phyloP scores from a whole-genome alignment of 2,113 vertebrate genomes.

The Ranitomeya variabilis region DNA sequence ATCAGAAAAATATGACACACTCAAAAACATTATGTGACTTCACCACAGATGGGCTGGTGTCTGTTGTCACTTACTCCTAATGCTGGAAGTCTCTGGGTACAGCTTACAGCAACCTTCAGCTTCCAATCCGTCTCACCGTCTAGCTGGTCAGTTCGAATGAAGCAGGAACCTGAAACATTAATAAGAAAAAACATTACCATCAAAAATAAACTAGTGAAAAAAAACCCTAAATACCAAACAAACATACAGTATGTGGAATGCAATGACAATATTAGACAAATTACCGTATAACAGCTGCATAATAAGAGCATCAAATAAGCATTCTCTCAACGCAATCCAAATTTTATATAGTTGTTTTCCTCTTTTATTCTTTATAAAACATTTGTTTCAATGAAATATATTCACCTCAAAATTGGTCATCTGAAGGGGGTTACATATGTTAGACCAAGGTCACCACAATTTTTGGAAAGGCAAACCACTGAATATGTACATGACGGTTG shows the following conservation, averaged over 20 bases:
- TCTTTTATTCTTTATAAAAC: too few relatives aligned
- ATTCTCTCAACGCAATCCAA: too few relatives aligned
- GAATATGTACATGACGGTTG: too few relatives aligned
- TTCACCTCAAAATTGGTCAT: too few relatives aligned
- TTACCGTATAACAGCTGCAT: background rate
- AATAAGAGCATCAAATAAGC: background rate
- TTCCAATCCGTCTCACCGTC: constrained; percentile 99
- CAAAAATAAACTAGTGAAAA: background rate
- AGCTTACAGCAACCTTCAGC: constrained; percentile 90
- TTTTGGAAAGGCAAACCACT: too few relatives aligned
- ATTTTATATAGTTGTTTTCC: too few relatives aligned
- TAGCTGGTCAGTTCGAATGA: constrained; percentile 95
- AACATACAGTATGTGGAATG: background rate
- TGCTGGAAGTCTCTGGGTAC: constrained; percentile 90
- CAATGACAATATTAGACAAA: background rate
- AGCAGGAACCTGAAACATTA: constrained; percentile 82
- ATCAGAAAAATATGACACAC: background rate
- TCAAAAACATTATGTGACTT: background rate
- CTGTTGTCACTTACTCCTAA: constrained; percentile 79
- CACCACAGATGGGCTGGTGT: background rate
- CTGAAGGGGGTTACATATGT: too few relatives aligned
- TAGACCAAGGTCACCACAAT: too few relatives aligned
- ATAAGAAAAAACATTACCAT: constrained; percentile 31
- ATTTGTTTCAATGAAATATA: too few relatives aligned
- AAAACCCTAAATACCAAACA: too few relatives aligned